Evolutionary conservation across 1,140 invertebrate genomes (phyloP).

Genomic region (Drosophila repleta): DNA sequence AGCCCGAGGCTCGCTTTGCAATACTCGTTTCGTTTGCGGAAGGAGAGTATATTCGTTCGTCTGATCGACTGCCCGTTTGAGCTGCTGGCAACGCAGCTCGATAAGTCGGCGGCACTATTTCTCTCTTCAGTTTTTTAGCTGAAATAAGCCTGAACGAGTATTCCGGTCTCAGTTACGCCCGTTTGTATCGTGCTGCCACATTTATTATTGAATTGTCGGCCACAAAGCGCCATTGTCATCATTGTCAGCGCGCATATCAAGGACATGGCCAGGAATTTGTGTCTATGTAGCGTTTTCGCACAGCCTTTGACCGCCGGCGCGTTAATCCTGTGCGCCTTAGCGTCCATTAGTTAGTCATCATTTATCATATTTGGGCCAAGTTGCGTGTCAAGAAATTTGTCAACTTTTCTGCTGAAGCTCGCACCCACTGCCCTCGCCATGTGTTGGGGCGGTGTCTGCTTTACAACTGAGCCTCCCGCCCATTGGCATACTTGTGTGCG

Average conservation of each 20-base stretch:
- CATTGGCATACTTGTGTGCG: constrained; percentile 24
- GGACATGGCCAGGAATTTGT: constrained; percentile 22
- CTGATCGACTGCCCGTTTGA: too few relatives aligned
- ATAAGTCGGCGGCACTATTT: too few relatives aligned
- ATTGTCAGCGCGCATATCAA: constrained; percentile 9
- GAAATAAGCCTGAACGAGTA: neutral
- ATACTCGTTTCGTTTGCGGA: too few relatives aligned
- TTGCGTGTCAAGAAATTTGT: constrained; percentile 64
- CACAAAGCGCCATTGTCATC: constrained; percentile 31
- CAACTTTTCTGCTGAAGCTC: constrained; percentile 26
- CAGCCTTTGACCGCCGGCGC: constrained; percentile 29
- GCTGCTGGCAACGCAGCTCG: too few relatives aligned
- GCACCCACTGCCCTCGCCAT: constrained; percentile 7
- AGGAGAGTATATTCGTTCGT: too few relatives aligned
- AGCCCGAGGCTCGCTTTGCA: constrained; percentile 5
- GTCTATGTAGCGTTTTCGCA: constrained; percentile 12
- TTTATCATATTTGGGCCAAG: constrained; percentile 71
- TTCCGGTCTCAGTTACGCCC: neutral
- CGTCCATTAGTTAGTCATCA: constrained; percentile 76
- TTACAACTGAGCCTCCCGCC: constrained; percentile 32
- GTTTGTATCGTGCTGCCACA: constrained; percentile 6
- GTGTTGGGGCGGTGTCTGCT: constrained; percentile 29
- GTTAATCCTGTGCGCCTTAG: constrained; percentile 57
- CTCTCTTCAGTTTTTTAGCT: neutral
- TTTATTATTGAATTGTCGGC: constrained; percentile 44